Evolutionary conservation across 2,113 vertebrate species (phyloP).

Genomic region (Hiodon alosoides): DNA sequence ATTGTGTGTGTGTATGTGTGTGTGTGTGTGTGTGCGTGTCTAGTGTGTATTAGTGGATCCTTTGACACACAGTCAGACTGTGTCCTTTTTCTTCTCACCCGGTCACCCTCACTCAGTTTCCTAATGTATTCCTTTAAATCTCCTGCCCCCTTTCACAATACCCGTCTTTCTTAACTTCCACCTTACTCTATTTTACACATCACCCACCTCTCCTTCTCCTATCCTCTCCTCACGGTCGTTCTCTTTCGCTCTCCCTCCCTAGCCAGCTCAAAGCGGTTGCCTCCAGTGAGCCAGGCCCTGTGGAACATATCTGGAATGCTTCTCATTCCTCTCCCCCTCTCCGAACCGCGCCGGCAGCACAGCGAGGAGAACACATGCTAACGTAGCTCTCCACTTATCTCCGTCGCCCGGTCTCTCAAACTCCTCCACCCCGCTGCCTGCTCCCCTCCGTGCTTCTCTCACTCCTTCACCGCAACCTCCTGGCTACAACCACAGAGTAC

Average conservation of each 20-base stretch:
- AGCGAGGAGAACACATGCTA: conserved; percentile 20
- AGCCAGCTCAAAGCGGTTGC: conserved; percentile 27
- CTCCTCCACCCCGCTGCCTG: conserved; percentile 28
- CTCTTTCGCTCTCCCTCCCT: conserved; percentile 6
- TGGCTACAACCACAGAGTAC: conserved; percentile 3
- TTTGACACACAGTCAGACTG: background rate
- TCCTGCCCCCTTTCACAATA: conserved; percentile 13
- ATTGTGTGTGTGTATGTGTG: conserved; percentile 23
- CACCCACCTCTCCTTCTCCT: conserved; percentile 5
- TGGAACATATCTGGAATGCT: conserved; percentile 66
- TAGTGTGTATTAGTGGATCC: conserved; percentile 19
- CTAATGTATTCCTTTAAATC: background rate
- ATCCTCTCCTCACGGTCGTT: conserved; percentile 1
- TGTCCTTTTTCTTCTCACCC: background rate
- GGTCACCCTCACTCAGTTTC: background rate
- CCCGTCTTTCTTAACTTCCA: background rate
- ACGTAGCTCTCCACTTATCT: conserved; percentile 9
- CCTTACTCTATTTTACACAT: background rate
- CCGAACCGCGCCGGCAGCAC: conserved; percentile 33
- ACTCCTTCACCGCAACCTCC: conserved; percentile 15
- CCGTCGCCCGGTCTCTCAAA: conserved; percentile 18
- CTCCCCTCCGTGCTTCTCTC: conserved; percentile 18
- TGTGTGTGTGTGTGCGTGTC: conserved; percentile 13
- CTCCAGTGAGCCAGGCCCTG: conserved; percentile 49
- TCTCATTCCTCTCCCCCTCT: conserved; percentile 59